Evolutionary conservation across 37 sponge, comb jelly and placozoan species (phyloP), one percentile per base, ranked within the genome.

Genomic region (Axinella damicornis): DNA sequence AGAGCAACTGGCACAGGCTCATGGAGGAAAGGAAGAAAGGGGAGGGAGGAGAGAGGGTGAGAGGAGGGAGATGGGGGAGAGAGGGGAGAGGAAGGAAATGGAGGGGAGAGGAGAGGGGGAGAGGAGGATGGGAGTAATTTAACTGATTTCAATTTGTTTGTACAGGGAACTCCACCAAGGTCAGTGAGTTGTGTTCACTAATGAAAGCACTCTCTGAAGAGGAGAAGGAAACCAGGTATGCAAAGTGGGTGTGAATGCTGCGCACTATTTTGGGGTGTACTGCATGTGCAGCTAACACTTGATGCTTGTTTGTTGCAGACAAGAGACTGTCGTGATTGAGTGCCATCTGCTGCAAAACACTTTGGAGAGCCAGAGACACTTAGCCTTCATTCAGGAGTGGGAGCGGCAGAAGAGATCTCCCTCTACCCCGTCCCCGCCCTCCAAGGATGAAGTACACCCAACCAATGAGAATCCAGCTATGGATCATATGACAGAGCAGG

Each of bases 151-250:
- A 18, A 18, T 46, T 22, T 22, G 22, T 69, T 69, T 12, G 2
- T 72, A 2, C 73, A 72, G 73, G 38, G 6, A 4, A 46, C 24
- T 53, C 41, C 1, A 58, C 20, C n/a, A 24, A 74, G 20, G 30
- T 72, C 31, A 46, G 20, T 22, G 53, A 28, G 30, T 24, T 82
- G 41, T 70, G 77, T 33, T 32, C 33, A 28, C 66, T 83, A 53
- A 70, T 92, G 71, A 91, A 80, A 46, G 65, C 52, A 19, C 37
- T 85, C 57, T 73, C 89, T 0, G 33, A 64, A 0, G 79, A 91
- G 27, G 81, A 91, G 83, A 74, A 58, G 37, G 68, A 61, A 20
- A 87, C 70, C 15, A 81, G 82, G 82, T 81, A 57, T n/a, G n/a
- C n/a, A n/a, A n/a, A n/a, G n/a, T n/a, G n/a, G n/a, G n/a, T n/a